Conservation (phyloP, 2,113 vertebrate genomes). For the Choloepus hoffmanni region DNA sequence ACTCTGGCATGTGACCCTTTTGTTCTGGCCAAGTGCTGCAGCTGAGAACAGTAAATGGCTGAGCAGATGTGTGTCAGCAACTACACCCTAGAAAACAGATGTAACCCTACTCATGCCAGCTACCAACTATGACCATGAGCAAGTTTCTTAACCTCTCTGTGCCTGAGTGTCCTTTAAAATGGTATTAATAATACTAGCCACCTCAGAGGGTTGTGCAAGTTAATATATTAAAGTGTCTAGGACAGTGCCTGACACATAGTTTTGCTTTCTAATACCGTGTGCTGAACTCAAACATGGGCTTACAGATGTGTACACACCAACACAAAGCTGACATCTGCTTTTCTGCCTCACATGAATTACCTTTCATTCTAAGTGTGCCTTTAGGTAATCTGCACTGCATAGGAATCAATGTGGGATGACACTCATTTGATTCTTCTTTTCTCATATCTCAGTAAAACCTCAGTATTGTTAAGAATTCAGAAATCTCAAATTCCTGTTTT, state of each 20-base stretch:
- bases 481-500: constrained; percentile 9
- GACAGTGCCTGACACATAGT: neutral
- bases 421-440: neutral
- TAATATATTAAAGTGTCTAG: neutral
- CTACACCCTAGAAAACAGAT: neutral
- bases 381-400: neutral
- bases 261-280: neutral
- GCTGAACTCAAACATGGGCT: neutral
- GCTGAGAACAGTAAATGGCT: neutral
- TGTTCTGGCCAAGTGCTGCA: neutral
- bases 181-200: neutral
- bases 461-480: neutral
- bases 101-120: neutral
- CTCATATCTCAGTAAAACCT: neutral
- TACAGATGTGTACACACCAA: neutral
- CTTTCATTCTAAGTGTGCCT: neutral
- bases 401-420: neutral
- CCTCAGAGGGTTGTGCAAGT: neutral
- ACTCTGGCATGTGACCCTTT: neutral
- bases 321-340: neutral
- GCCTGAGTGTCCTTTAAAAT: neutral
- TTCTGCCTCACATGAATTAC: neutral
- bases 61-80: neutral
- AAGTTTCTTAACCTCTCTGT: neutral
- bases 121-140: neutral